Evolutionary conservation across 2,888 invertebrate species (phyloP).

Genomic region (Trachelus troglodyta): DNA sequence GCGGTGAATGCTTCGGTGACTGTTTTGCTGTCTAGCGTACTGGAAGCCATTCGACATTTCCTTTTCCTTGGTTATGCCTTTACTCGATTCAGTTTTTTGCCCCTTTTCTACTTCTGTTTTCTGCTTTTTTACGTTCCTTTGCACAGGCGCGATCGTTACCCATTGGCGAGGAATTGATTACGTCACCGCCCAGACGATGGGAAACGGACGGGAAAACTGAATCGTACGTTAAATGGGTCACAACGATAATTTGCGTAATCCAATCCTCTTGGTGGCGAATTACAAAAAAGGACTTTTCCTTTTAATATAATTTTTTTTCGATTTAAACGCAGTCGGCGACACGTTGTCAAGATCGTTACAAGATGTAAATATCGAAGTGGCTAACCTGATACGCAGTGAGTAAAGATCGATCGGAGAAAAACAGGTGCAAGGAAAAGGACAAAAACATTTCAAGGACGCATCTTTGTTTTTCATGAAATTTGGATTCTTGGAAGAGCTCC

Average conservation of each 20-base stretch:
- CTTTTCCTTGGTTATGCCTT: background rate
- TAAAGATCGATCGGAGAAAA: background rate
- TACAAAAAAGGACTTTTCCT: background rate
- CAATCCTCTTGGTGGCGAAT: background rate
- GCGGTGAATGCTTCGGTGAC: slow-evolving; percentile 5
- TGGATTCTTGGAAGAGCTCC: background rate
- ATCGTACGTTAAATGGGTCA: background rate
- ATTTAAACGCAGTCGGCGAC: too few species aligned
- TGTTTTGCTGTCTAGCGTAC: background rate
- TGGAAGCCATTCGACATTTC: background rate
- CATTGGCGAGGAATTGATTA: too few species aligned
- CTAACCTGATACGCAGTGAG: background rate
- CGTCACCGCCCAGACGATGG: too few species aligned
- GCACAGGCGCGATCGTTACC: background rate
- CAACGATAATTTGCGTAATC: background rate
- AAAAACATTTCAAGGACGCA: background rate
- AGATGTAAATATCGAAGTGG: background rate
- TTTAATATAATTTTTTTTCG: too few species aligned
- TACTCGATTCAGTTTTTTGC: too few species aligned
- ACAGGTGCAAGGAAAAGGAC: background rate
- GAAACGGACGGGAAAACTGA: background rate
- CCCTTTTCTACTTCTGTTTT: background rate
- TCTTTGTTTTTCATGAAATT: background rate
- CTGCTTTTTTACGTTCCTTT: background rate
- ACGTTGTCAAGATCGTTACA: too few species aligned